These are phyloP conservation scores for Coreius guichenoti DNA, from an alignment of 2,797 vertebrate species.

Conservation along the genomic window DNA sequence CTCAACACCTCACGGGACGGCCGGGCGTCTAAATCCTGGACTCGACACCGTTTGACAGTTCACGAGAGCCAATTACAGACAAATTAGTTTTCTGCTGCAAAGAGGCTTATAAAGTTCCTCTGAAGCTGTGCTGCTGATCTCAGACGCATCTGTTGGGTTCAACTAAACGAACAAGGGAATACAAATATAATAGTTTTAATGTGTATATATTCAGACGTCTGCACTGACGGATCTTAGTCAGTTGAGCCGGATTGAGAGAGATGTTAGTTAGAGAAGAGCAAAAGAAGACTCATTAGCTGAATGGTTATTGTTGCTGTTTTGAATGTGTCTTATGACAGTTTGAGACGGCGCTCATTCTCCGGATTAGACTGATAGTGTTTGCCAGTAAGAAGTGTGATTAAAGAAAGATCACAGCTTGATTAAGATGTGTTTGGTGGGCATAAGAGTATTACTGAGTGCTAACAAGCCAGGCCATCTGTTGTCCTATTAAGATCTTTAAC, in stretches of 20 bases:
- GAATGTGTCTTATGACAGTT: not conserved
- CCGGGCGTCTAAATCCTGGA: constrained; percentile 73
- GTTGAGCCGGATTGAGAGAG: no score
- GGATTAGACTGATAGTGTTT: constrained; percentile 74
- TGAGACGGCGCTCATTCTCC: constrained; percentile 13
- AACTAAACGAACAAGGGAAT: not conserved
- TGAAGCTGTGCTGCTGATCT: constrained; percentile 61
- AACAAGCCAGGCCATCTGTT: constrained; percentile 79
- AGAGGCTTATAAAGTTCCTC: constrained; percentile 72
- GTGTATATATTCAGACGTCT: not conserved
- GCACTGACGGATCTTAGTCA: not conserved
- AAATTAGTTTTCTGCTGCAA: constrained; percentile 80
- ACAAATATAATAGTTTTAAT: not conserved
- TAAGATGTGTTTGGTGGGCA: constrained; percentile 77
- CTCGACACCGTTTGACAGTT: constrained; percentile 70
- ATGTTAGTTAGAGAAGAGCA: not conserved
- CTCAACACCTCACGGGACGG: not conserved
- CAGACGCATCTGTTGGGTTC: constrained; percentile 60
- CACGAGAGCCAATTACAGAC: constrained; percentile 75
- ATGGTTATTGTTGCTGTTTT: not conserved
- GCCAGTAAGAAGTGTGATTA: constrained; percentile 81
- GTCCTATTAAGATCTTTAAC: constrained; percentile 72
- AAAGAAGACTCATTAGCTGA: not conserved
- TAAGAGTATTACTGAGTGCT: constrained; percentile 78
- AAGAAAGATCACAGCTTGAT: constrained; percentile 78